Conservation (phyloP, 2,113 vertebrate genomes). For the Dasyurus viverrinus region DNA sequence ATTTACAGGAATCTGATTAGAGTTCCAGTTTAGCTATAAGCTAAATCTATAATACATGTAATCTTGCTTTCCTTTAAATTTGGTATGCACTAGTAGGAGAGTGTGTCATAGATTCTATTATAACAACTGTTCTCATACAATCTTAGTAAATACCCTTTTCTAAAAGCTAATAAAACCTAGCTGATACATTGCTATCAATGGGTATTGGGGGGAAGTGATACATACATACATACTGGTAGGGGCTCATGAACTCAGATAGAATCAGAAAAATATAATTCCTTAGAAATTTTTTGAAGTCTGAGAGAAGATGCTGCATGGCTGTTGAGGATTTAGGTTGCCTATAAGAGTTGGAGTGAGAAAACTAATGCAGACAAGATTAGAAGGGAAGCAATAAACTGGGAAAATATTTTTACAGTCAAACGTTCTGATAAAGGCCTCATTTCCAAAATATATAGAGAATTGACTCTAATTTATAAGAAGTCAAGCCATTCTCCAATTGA, state of each 20-base stretch:
- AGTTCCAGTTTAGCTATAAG: not conserved
- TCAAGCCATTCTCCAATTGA: no score
- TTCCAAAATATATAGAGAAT: no score
- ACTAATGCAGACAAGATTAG: no score
- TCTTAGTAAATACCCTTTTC: not conserved
- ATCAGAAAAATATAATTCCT: not conserved
- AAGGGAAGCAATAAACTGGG: no score
- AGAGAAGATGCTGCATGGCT: not conserved
- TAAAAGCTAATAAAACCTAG: not conserved
- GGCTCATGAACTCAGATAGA: not conserved
- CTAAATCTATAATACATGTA: not conserved
- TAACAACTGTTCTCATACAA: not conserved
- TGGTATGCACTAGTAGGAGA: not conserved
- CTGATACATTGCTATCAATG: not conserved
- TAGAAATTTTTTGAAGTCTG: not conserved
- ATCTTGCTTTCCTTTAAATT: not conserved
- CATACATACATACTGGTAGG: not conserved
- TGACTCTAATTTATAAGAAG: no score
- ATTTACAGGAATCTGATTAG: not conserved
- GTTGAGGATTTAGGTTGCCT: not conserved
- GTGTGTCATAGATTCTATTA: not conserved
- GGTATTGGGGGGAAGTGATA: not conserved
- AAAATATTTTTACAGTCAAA: no score
- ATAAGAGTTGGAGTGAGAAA: not conserved
- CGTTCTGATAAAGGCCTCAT: no score